Evolutionary conservation across 1,140 invertebrate species (phyloP).

Genomic region (honey bee (Apis mellifera)): DNA sequence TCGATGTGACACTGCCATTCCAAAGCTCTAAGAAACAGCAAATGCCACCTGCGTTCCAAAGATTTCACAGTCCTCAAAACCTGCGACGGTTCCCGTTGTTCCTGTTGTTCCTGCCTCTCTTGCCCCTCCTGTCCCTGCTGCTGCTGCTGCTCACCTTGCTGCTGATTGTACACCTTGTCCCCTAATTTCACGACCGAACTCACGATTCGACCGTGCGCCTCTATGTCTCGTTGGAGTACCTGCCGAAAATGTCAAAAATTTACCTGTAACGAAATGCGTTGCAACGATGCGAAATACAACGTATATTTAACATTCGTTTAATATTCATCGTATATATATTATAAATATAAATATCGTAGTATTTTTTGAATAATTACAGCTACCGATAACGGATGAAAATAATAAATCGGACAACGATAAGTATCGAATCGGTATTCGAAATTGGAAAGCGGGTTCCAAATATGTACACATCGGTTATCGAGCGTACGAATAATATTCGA

Average conservation of each 20-base stretch:
- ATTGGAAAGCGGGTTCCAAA: constrained; percentile 16
- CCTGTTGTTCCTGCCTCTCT: constrained; percentile 36
- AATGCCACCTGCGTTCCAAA: constrained; percentile 92
- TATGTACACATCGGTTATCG: constrained; percentile 4
- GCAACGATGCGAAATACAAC: too few species aligned
- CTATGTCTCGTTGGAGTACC: constrained; percentile 92
- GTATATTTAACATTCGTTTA: not conserved
- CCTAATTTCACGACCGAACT: constrained; percentile 87
- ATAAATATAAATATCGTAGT: too few species aligned
- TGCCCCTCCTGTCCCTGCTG: constrained; percentile 66
- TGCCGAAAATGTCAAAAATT: constrained; percentile 76
- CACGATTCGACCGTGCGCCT: constrained; percentile 91
- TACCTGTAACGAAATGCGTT: not conserved
- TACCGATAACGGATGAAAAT: not conserved
- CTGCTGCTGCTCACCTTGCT: constrained; percentile 61
- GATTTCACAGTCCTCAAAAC: constrained; percentile 80
- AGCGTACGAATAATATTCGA: constrained; percentile 35
- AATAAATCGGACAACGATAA: not conserved
- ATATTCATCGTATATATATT: not conserved
- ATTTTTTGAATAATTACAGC: not conserved
- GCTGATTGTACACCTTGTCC: constrained; percentile 73
- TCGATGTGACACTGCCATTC: constrained; percentile 95
- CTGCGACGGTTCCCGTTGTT: constrained; percentile 67
- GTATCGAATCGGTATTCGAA: not conserved
- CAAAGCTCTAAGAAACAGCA: constrained; percentile 91